A percentile compares a stretch with the other conserved stretches of the same genome.
Conservation (phyloP, 2,888 invertebrate species). For the Tipula helvola region DNA sequence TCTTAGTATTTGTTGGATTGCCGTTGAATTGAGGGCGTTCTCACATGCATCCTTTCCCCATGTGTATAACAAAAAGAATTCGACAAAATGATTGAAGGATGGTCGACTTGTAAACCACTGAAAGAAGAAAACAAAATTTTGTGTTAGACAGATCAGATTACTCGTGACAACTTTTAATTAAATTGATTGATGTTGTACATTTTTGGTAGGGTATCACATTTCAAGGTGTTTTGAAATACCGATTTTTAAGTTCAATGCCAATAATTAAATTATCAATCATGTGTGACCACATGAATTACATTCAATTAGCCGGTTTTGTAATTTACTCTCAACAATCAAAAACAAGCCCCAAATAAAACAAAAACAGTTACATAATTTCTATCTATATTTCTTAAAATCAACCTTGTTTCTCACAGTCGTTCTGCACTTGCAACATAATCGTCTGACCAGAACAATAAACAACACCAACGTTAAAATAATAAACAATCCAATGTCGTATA, state of each 20-base stretch:
- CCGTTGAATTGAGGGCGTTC: slow-evolving; percentile 27
- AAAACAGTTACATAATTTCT: neutral
- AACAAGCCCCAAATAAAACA: neutral
- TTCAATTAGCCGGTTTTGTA: neutral
- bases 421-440: neutral
- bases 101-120: slow-evolving; percentile 28
- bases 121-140: slow-evolving; percentile 8
- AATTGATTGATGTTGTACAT: neutral
- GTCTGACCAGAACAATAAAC: neutral
- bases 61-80: slow-evolving; percentile 30
- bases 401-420: neutral
- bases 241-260: neutral
- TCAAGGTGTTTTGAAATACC: neutral
- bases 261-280: neutral
- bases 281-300: too few species aligned
- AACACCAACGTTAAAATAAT: neutral
- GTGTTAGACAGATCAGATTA: neutral
- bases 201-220: neutral
- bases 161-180: neutral
- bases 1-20: slow-evolving; percentile 30
- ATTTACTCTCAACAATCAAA: neutral
- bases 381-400: neutral
- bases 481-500: slow-evolving; percentile 35
- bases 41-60: slow-evolving; percentile 32
- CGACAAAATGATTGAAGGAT: slow-evolving; percentile 26